Percentiles rank a stretch among this genome's conserved stretches.
phyloP scores from a whole-genome alignment of 2,888 invertebrate genomes.

The Pandemis cinnamomeana region DNA sequence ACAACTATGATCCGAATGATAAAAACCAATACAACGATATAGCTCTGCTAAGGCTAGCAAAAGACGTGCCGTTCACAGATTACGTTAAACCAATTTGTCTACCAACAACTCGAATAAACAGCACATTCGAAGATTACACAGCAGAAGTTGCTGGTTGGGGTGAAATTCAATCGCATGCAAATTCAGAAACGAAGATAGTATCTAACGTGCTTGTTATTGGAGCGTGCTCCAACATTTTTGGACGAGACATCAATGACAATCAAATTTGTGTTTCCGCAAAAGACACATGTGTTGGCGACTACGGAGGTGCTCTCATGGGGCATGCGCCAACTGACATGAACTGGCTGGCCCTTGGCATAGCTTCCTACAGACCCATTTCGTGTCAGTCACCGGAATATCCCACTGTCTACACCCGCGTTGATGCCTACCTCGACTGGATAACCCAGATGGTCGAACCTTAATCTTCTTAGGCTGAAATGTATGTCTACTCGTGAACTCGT shows the following conservation, averaged over 20 bases:
- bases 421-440: slow-evolving; percentile 9
- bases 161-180: neutral
- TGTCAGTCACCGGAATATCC: neutral
- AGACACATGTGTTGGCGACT: neutral
- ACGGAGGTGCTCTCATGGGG: neutral
- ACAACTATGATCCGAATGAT: neutral
- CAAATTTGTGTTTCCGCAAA: neutral
- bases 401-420: neutral
- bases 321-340: neutral
- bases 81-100: slow-evolving; percentile 14
- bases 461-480: too few species aligned
- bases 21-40: slow-evolving; percentile 7
- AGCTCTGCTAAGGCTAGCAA: neutral
- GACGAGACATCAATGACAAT: neutral
- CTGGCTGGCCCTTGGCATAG: neutral
- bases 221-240: neutral
- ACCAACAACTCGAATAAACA: neutral
- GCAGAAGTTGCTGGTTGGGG: slow-evolving; percentile 10
- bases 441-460: neutral
- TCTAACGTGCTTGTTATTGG: neutral
- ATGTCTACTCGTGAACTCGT: too few species aligned
- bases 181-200: neutral
- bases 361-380: neutral
- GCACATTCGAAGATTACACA: neutral
- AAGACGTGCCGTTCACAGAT: slow-evolving; percentile 2